Evolutionary conservation across 1,140 invertebrate species (phyloP).

Genomic region (Macrostomum lignano): DNA sequence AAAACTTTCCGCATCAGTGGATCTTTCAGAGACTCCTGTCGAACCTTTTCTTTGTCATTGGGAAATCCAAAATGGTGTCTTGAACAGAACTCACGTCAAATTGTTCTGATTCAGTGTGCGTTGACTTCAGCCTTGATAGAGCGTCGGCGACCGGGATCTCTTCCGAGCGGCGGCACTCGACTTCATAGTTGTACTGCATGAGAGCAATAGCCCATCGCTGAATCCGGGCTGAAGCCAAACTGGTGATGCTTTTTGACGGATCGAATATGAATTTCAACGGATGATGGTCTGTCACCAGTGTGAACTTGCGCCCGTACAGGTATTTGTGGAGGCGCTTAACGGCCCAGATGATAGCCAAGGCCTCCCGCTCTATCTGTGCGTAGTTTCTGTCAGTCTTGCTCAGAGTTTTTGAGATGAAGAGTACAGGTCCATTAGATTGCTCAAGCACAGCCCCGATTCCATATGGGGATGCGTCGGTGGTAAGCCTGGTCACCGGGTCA

Average conservation of each 20-base stretch:
- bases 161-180: slow-evolving; percentile 9
- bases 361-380: slow-evolving; percentile 25
- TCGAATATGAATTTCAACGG: slow-evolving; percentile 26
- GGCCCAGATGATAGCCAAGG: slow-evolving; percentile 20
- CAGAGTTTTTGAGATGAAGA: slow-evolving; percentile 9
- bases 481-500: too few relatives aligned
- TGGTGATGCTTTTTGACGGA: slow-evolving; percentile 14
- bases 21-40: too few relatives aligned
- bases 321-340: slow-evolving; percentile 25
- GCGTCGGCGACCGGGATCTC: slow-evolving; percentile 9
- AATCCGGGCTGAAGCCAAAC: slow-evolving; percentile 9
- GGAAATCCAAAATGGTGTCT: too few relatives aligned
- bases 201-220: slow-evolving; percentile 12
- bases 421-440: too few relatives aligned
- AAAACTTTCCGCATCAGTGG: too few relatives aligned
- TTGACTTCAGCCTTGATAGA: too few relatives aligned
- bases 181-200: slow-evolving; percentile 10
- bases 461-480: too few relatives aligned
- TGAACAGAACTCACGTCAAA: too few relatives aligned
- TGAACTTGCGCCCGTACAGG: slow-evolving; percentile 17
- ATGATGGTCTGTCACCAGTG: slow-evolving; percentile 20
- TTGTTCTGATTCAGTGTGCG: too few relatives aligned
- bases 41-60: too few relatives aligned
- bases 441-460: too few relatives aligned
- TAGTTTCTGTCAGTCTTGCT: slow-evolving; percentile 13